phyloP scores from a whole-genome alignment of 2,888 invertebrate species.

The Meiosimyza platycephala region DNA sequence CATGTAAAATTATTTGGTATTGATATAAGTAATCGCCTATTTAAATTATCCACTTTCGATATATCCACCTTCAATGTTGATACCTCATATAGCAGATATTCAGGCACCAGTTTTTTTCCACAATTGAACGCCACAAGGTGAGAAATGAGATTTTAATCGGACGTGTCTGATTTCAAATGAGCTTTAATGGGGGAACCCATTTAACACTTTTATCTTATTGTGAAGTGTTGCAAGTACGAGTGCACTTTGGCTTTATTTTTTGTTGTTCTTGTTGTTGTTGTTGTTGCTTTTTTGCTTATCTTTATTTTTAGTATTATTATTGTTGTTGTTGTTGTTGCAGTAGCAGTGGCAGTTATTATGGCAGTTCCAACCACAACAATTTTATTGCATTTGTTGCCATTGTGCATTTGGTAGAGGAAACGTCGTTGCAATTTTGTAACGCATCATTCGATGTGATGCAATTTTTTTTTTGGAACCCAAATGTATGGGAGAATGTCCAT shows the following conservation, averaged over 20 bases:
- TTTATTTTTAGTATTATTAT: slow-evolving; percentile 34
- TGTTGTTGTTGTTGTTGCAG: slow-evolving; percentile 34
- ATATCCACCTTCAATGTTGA: too few species aligned
- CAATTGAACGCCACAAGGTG: slow-evolving; percentile 59
- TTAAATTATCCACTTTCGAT: too few species aligned
- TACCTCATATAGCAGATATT: slow-evolving; percentile 2
- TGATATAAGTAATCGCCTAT: too few species aligned
- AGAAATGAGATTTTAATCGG: slow-evolving; percentile 69
- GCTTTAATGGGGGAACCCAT: slow-evolving; percentile 67
- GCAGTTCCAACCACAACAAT: slow-evolving; percentile 40
- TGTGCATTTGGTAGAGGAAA: background rate
- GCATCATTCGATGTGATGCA: slow-evolving; percentile 9
- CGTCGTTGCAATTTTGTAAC: slow-evolving; percentile 12
- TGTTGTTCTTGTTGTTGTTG: slow-evolving; percentile 27
- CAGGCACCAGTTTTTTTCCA: slow-evolving; percentile 42
- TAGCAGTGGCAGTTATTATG: slow-evolving; percentile 35
- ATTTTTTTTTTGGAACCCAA: slow-evolving; percentile 1
- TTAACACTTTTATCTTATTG: slow-evolving; percentile 52
- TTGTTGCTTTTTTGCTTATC: slow-evolving; percentile 31
- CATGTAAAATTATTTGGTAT: too few species aligned
- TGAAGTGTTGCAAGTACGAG: slow-evolving; percentile 20
- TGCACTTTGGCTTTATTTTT: slow-evolving; percentile 17
- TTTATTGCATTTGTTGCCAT: slow-evolving; percentile 38
- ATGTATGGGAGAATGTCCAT: slow-evolving; percentile 1
- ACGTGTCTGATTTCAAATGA: slow-evolving; percentile 68